Evolutionary conservation across 1,140 invertebrate genomes (phyloP).

Genomic region (Oncopodura yosiiana): DNA sequence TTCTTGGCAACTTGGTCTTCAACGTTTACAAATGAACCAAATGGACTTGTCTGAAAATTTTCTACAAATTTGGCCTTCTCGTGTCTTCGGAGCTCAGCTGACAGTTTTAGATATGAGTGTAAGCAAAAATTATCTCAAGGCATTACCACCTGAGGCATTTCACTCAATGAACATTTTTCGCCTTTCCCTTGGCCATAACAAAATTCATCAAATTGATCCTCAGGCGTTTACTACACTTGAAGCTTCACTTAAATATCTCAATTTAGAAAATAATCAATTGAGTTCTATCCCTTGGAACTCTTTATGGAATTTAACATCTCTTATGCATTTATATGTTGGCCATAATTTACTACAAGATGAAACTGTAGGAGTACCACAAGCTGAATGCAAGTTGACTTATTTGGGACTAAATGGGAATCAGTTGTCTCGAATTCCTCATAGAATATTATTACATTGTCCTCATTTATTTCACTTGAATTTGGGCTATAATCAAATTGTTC

Average conservation of each 20-base stretch:
- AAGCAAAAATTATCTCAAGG: constrained; percentile 32
- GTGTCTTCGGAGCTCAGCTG: constrained; percentile 31
- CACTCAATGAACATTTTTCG: constrained; percentile 33
- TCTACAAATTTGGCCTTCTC: constrained; percentile 30
- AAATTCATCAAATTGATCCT: constrained; percentile 27
- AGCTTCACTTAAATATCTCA: constrained; percentile 31
- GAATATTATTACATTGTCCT: constrained; percentile 24
- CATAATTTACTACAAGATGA: constrained; percentile 29
- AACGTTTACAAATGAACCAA: constrained; percentile 30
- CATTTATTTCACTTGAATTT: constrained; percentile 32
- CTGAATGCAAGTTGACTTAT: constrained; percentile 33
- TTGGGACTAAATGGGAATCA: constrained; percentile 34
- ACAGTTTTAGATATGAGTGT: constrained; percentile 33
- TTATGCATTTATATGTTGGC: constrained; percentile 35
- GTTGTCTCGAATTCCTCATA: constrained; percentile 25
- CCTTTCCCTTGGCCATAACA: constrained; percentile 31
- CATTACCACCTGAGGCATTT: constrained; percentile 31
- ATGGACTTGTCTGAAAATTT: constrained; percentile 35
- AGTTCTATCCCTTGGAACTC: constrained; percentile 25
- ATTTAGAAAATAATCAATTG: constrained; percentile 34
- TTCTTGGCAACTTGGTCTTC: constrained; percentile 18
- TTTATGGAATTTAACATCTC: constrained; percentile 27
- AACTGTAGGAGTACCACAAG: constrained; percentile 20
- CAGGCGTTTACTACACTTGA: constrained; percentile 24
- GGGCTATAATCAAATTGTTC: constrained; percentile 34